These are phyloP conservation scores for Acleris cristana DNA, from an alignment of 2,888 invertebrate genomes.

Conservation along the genomic window DNA sequence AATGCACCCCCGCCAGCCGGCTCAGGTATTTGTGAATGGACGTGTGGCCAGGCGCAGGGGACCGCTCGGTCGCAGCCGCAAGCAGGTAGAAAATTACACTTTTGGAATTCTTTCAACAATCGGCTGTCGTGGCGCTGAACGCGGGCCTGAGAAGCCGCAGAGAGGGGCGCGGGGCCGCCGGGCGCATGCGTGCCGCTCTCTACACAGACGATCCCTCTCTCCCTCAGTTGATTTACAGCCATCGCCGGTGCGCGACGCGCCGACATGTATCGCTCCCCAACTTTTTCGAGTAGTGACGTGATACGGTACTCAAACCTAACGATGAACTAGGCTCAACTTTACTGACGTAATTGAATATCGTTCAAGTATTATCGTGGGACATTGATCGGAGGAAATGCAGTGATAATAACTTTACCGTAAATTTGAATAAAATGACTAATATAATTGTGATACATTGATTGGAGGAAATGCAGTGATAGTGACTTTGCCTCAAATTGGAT, in stretches of 20 bases:
- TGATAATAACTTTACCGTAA: slow-evolving; percentile 55
- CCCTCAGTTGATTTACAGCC: slow-evolving; percentile 75
- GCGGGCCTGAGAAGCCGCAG: slow-evolving; percentile 79
- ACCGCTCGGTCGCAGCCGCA: slow-evolving; percentile 68
- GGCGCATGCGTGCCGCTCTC: slow-evolving; percentile 78
- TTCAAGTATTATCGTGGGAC: slow-evolving; percentile 53
- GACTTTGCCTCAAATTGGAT: slow-evolving; percentile 54
- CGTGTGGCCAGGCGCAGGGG: slow-evolving; percentile 74
- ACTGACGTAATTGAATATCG: slow-evolving; percentile 46
- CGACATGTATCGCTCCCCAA: slow-evolving; percentile 86
- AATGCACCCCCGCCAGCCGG: slow-evolving; percentile 58
- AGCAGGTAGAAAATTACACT: slow-evolving; percentile 82
- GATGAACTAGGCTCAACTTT: slow-evolving; percentile 54
- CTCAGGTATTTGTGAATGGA: slow-evolving; percentile 83
- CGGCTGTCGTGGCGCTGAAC: slow-evolving; percentile 73
- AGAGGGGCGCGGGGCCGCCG: slow-evolving; percentile 77
- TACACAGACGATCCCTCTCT: slow-evolving; percentile 75
- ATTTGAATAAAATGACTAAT: slow-evolving; percentile 57
- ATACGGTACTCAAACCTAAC: slow-evolving; percentile 73
- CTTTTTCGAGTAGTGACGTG: slow-evolving; percentile 83
- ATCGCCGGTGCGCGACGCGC: slow-evolving; percentile 76
- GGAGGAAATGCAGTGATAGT: slow-evolving; percentile 56
- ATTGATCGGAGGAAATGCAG: slow-evolving; percentile 46
- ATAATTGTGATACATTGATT: neutral
- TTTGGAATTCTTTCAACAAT: slow-evolving; percentile 81